Evolutionary conservation across 2,797 vertebrate species (phyloP).

Genomic region (Myiothlypis coronata): DNA sequence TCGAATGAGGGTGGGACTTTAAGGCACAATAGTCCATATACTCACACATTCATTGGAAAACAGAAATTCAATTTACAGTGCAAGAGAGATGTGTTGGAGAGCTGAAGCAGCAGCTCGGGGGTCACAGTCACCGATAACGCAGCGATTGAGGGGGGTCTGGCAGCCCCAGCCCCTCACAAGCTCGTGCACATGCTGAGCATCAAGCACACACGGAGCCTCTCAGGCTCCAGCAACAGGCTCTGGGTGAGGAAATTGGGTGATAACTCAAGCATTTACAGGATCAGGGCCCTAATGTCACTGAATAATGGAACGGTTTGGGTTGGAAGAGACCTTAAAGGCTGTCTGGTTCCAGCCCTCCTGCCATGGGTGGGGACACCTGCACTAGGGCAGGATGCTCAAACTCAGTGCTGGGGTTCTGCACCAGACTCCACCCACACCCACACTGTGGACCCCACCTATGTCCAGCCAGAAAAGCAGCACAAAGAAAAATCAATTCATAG

Average conservation of each 20-base stretch:
- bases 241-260: background rate
- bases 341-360: background rate
- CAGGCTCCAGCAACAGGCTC: background rate
- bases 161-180: background rate
- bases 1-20: conserved; percentile 39
- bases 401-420: background rate
- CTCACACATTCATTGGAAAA: conserved; percentile 51
- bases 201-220: background rate
- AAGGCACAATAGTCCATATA: conserved; percentile 64
- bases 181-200: background rate
- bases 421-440: background rate
- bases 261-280: background rate
- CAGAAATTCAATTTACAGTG: conserved; percentile 52
- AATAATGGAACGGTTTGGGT: background rate
- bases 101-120: background rate
- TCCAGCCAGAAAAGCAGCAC: background rate
- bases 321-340: background rate
- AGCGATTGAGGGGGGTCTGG: background rate
- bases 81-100: conserved; percentile 15
- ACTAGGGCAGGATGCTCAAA: background rate
- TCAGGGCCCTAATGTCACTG: background rate
- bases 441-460: fast-evolving
- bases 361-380: no score
- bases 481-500: background rate
- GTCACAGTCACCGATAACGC: background rate